A percentile compares a stretch with the other conserved stretches of the same genome.
phyloP scores from a whole-genome alignment of 2,113 vertebrate genomes.

The Castor canadensis region DNA sequence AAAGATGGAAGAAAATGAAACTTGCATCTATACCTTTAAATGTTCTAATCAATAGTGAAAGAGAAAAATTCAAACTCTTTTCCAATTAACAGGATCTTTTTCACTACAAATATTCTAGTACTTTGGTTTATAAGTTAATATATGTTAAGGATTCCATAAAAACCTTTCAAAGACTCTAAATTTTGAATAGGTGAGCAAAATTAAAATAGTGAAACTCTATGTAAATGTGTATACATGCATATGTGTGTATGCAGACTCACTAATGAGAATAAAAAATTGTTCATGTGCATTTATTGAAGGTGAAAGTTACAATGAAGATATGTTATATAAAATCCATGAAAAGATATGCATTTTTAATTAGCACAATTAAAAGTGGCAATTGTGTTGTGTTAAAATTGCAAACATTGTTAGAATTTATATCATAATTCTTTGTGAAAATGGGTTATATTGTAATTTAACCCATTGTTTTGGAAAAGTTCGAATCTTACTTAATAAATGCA shows the following conservation, averaged over 20 bases:
- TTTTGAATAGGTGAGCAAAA: background rate
- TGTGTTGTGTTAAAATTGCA: background rate
- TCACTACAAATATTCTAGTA: background rate
- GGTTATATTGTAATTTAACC: background rate
- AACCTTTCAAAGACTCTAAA: background rate
- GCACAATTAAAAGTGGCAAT: background rate
- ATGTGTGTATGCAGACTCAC: background rate
- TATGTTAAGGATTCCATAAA: background rate
- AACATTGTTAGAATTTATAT: background rate
- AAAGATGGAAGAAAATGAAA: background rate
- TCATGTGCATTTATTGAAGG: background rate
- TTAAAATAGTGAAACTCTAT: background rate
- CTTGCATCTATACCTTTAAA: background rate
- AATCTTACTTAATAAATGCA: background rate
- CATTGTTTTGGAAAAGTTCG: background rate
- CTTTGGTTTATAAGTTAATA: slow-evolving; percentile 14
- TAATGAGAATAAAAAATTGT: background rate
- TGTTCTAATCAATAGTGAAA: background rate
- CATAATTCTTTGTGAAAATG: background rate
- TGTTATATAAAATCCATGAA: background rate
- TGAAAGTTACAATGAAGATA: background rate
- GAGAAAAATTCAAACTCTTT: background rate
- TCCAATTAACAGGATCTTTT: background rate
- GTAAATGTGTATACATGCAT: background rate
- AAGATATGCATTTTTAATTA: too few relatives aligned